phyloP scores from a whole-genome alignment of 2,113 vertebrate species.

The Datnioides undecimradiatus region DNA sequence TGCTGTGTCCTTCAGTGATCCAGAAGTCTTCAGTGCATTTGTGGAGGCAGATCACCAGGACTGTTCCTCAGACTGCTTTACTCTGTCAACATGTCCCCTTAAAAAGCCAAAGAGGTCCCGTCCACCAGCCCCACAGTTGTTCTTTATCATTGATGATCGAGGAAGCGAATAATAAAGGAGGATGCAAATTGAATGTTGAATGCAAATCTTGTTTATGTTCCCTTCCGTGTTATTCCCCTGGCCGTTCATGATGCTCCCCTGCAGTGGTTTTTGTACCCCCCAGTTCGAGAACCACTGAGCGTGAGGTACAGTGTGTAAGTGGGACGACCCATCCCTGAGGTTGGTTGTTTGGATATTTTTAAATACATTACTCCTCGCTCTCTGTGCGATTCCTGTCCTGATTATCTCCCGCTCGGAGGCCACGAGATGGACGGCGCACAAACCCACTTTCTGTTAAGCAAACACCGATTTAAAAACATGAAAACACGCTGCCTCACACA shows the following conservation, averaged over 20 bases:
- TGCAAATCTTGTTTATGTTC: too few species aligned
- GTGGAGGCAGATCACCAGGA: too few species aligned
- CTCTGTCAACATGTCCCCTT: too few species aligned
- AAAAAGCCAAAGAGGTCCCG: too few species aligned
- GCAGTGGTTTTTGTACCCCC: too few species aligned
- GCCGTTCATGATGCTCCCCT: too few species aligned
- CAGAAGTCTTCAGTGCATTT: neutral
- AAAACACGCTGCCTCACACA: neutral
- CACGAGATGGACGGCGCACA: slow-evolving; percentile 21
- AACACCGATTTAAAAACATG: neutral
- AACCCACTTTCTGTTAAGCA: neutral
- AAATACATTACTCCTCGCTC: slow-evolving; percentile 60
- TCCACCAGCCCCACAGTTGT: too few species aligned
- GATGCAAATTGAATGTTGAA: too few species aligned
- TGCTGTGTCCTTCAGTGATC: slow-evolving; percentile 1
- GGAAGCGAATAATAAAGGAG: too few species aligned
- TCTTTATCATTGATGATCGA: too few species aligned
- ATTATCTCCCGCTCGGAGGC: slow-evolving; percentile 54
- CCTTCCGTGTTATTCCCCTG: too few species aligned
- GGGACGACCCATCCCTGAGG: slow-evolving; percentile 57
- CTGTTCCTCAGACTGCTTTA: neutral
- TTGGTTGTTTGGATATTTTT: slow-evolving; percentile 67
- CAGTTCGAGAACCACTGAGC: too few species aligned
- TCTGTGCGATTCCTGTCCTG: slow-evolving; percentile 61
- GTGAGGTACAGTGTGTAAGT: slow-evolving; percentile 48